A percentile compares a stretch with the other conserved stretches of the same genome.
Evolutionary conservation across 2,113 vertebrate genomes (phyloP).

Genomic region (Sapajus apella): DNA sequence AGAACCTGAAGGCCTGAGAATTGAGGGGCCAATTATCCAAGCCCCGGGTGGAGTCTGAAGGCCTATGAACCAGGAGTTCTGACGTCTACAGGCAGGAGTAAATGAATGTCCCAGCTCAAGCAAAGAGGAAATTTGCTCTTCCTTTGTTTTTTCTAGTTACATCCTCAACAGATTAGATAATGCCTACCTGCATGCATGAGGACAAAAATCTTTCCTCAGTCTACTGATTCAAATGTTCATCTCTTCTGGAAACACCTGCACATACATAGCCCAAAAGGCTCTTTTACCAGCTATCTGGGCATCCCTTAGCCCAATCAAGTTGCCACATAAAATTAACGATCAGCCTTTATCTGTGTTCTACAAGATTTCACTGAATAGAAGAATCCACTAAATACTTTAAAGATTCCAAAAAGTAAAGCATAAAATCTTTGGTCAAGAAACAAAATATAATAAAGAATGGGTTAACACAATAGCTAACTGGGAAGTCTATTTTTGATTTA

Average conservation of each 20-base stretch:
- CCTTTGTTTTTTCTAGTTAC: background rate
- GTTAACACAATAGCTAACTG: background rate
- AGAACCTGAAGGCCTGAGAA: background rate
- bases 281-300: background rate
- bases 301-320: background rate
- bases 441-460: background rate
- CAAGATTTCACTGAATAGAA: background rate
- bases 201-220: background rate
- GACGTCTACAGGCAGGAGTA: background rate
- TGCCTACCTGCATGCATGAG: background rate
- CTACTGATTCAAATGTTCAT: background rate
- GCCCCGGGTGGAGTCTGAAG: background rate
- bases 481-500: background rate
- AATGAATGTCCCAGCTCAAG: background rate
- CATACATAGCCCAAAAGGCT: background rate
- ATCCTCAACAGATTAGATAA: background rate
- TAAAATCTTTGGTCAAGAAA: background rate
- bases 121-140: background rate
- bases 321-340: background rate
- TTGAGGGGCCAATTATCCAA: background rate
- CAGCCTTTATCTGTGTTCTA: slow-evolving; percentile 15
- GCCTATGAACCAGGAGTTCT: background rate
- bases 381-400: background rate
- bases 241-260: background rate
- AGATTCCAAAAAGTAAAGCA: background rate